These are phyloP conservation scores for Ailuropoda melanoleuca DNA, from an alignment of 2,113 vertebrate species.

Conservation along the genomic window DNA sequence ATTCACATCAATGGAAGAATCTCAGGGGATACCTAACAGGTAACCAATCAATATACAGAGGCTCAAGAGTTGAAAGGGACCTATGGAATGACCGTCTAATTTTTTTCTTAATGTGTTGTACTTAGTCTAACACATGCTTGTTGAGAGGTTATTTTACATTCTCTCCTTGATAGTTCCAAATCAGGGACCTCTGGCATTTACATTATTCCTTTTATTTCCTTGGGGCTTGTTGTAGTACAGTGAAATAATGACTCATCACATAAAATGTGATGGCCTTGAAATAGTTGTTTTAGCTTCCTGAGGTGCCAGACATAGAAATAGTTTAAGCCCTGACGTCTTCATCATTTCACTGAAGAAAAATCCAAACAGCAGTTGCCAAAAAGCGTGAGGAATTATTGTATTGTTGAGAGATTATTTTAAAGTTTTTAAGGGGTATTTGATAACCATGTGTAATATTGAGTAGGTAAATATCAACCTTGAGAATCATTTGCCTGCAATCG, in stretches of 20 bases:
- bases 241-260: background rate
- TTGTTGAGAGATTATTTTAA: background rate
- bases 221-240: background rate
- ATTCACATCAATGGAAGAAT: background rate
- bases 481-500: background rate
- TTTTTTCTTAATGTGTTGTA: background rate
- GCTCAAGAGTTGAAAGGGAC: background rate
- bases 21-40: background rate
- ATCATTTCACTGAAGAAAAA: conserved; percentile 1
- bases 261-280: conserved; percentile 20
- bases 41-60: background rate
- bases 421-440: background rate
- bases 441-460: background rate
- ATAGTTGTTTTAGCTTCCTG: background rate
- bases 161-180: background rate
- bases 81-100: background rate
- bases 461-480: background rate
- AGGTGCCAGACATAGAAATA: background rate
- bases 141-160: conserved; percentile 1
- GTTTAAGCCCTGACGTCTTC: background rate
- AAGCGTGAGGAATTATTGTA: background rate
- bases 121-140: background rate
- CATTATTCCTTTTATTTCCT: conserved; percentile 5
- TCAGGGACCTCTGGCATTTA: background rate
- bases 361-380: background rate